Evolutionary conservation across 64 coral and sea anemone genomes (phyloP), one percentile per base, ranked within the genome.

Genomic region (Acropora tenuis): DNA sequence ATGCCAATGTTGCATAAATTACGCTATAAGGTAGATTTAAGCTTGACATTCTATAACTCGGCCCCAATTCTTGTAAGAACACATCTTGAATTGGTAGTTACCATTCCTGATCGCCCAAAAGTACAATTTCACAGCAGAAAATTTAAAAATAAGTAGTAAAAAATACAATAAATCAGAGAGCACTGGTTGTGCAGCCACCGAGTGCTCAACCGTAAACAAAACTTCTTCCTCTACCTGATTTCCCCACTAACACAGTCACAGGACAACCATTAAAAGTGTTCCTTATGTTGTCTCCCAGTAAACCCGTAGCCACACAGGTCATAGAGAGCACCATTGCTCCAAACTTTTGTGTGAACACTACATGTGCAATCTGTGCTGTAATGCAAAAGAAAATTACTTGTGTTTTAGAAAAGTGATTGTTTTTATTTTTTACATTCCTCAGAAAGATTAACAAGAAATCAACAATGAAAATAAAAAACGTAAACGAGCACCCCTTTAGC

Each of bases 201-300:
- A 30, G 30, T 30, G 30, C 30, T 30, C 30, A 30, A 30, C 30
- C 30, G 30, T 30, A 30, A 30, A 30, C 30, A 30, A 30, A 30
- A 30, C 52, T 7, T 55, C 59, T 63, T 63, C 74, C 87, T 47
- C 87, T 78, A 7, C 87, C 87, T 41, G 87, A 78, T 18, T 78
- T 76, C 1, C 73, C 86, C 4, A 88, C 86, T n/a, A 77, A 61
- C 13, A 88, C 57, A 15, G 86, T 59, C 20, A 88, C 50, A 20
- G 86, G 86, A 50, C 73, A 88, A 2, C 86, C 86, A 88, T 78
- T 75, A 43, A 78, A 89, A 7, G 74, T 89, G 59, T 78, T 89
- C 0, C 53, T 3, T 11, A 89, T 2, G 15, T 18, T 0, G 7
- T 89, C 74, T 0, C 74, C 87, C 20, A 78, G 87, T 12, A 89